Evolutionary conservation across 2,797 vertebrate species (phyloP), one percentile per base, ranked within the genome.

Genomic region (Ptychadena robeensis): DNA sequence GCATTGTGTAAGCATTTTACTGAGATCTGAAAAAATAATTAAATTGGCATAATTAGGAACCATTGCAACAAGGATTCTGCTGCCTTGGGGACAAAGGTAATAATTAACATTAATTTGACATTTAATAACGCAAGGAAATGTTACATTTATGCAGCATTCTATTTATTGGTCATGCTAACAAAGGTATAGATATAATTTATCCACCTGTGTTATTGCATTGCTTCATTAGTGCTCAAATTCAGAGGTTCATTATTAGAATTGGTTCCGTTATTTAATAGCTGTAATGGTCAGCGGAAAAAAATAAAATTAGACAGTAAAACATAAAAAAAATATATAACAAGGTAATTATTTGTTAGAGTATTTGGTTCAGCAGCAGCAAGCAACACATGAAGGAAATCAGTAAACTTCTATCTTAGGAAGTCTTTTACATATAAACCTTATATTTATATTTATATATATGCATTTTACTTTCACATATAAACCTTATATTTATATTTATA

Each of bases 101-200:
- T 77, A 32, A 77, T 77, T 77, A 77, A 77, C 74, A 44, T 65
- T 66, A 77, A 66, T 27, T 9, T 77, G 74, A 77, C 74, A 66
- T 77, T 77, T 77, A 77, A 77, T 77, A 66, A 48, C 61, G 22
- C 30, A 1, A 37, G 34, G 22, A 64, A 75, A 40, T 64, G 73
- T 31, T 40, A 38, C 57, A 64, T 75, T 40, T 53, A 53, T n/a
- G 44, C 18, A 8, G 44, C 18, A 2, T 53, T 40, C 57, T 63
- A 37, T 73, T 59, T 73, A 59, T 73, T n/a, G 44, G 44, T 53
- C 44, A 35, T 8, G 4, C 32, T 8, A 27, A n/a, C 31, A 34
- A 7, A 27, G 32, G 32, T 28, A 35, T 2, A 32, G 30, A 22
- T 2, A 8, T 18, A 7, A 66, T 66, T 15, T 66, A 66, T 32